These are phyloP conservation scores for Cyclophora albipunctata DNA, from an alignment of 2,888 invertebrate genomes.

Conservation along the genomic window DNA sequence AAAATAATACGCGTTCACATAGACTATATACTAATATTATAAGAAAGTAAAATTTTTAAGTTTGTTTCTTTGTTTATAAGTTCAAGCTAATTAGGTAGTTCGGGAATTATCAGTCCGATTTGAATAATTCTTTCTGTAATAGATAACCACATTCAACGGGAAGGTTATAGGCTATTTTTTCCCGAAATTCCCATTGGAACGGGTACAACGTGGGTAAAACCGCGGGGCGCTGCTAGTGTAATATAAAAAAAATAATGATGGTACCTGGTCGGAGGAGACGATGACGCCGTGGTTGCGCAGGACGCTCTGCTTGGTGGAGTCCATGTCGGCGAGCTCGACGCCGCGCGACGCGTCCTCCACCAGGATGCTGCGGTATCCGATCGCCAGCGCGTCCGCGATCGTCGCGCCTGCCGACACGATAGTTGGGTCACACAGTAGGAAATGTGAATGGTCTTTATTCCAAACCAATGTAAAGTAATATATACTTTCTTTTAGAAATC, in stretches of 20 bases:
- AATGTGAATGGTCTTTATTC: background rate
- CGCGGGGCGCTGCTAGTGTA: background rate
- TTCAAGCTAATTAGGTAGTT: no score
- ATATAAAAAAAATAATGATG: background rate
- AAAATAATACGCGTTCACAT: background rate
- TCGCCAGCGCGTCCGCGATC: conserved; percentile 90
- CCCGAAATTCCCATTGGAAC: no score
- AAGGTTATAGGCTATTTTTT: no score
- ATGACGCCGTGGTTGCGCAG: conserved; percentile 86
- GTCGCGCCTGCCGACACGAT: conserved; percentile 80
- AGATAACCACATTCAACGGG: no score
- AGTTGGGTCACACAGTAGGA: no score
- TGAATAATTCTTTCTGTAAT: no score
- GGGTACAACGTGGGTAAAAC: no score
- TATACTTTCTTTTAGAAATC: background rate
- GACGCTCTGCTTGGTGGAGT: conserved; percentile 85
- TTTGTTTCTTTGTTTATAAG: no score
- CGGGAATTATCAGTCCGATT: no score
- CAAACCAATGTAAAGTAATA: background rate
- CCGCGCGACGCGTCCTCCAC: conserved; percentile 95
- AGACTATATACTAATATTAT: background rate
- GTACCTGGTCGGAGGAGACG: conserved; percentile 40
- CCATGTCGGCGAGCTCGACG: conserved; percentile 89
- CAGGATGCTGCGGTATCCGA: conserved; percentile 91
- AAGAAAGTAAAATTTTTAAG: no score